Evolutionary conservation across 2,797 vertebrate genomes (phyloP), one percentile per base, ranked within the genome.

Genomic region (Alca torda): DNA sequence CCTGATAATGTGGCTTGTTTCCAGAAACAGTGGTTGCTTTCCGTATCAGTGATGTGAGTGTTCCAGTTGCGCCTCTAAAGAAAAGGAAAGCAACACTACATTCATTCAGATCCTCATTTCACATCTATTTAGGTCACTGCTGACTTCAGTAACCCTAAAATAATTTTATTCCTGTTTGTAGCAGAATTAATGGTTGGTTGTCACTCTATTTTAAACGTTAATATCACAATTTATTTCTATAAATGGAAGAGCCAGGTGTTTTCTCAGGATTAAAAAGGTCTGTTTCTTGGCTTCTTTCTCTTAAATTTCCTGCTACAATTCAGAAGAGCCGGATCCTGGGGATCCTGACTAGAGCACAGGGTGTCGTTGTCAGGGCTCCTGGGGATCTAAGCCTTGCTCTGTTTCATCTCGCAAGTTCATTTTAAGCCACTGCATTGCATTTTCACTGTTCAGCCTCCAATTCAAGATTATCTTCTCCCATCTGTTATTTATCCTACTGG

Each of bases 401-500:
- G 37, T 69, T 94, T 84, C 54, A 46, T 67, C 60, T 43, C 65
- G 53, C 75, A 81, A 83, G 77, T 82, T 94, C 65, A 91, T 87
- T 91, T 88, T 81, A 93, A 97, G 91, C 83, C 73, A 59, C 50
- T 87, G 43, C 43, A 28, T 74, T 88, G 72, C 48, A 87, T 96
- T 94, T 96, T 89, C 87, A 77, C 67, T 82, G 54, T 79, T 81
- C 72, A 84, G 39, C 46, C 64, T 93, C 64, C 87, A 90, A 94
- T 93, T 85, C 82, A 95, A 96, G 96, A 94, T 96, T 95, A 97
- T 97, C 82, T 95, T 85, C 4, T 9, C 83, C 96, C 96, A 97
- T 97, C 97, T 97, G 96, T 93, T 95, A 96, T 88, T 87, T 95
- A 67, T 95, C 88, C 84, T 91, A 56, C 70, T 84, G 84, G 61